Evolutionary conservation across 2,113 vertebrate species (phyloP).

Genomic region (Sarotherodon lohbergeri): DNA sequence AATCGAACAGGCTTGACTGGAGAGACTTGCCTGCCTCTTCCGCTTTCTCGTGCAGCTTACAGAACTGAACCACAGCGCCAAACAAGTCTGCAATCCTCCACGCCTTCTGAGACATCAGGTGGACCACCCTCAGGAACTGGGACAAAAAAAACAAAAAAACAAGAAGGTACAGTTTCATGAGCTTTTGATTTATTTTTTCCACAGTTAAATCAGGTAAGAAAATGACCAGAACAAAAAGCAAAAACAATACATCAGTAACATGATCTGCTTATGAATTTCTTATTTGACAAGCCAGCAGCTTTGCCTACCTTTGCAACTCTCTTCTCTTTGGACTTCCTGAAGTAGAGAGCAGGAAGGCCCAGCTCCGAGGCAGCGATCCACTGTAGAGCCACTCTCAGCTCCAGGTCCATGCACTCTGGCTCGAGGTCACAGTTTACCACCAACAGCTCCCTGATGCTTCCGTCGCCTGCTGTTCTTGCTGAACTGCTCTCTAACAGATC

Average conservation of each 20-base stretch:
- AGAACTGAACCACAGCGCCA: constrained; percentile 85
- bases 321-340: constrained; percentile 87
- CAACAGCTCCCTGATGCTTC: constrained; percentile 77
- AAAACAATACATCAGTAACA: background rate
- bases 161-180: background rate
- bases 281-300: background rate
- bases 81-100: constrained; percentile 94
- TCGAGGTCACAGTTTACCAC: constrained; percentile 92
- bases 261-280: background rate
- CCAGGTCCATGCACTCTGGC: constrained; percentile 76
- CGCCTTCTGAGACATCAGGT: constrained; percentile 82
- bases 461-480: constrained; percentile 60
- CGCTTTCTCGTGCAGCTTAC: constrained; percentile 74
- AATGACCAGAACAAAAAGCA: background rate
- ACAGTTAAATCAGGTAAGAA: background rate
- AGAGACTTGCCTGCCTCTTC: constrained; percentile 59
- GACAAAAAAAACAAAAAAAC: background rate
- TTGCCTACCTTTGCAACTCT: constrained; percentile 81
- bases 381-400: constrained; percentile 85
- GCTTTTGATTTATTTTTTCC: background rate
- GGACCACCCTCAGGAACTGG: constrained; percentile 90
- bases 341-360: constrained; percentile 86
- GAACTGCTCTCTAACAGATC: constrained; percentile 72
- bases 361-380: constrained; percentile 97
- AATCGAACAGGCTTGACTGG: constrained; percentile 86